These are phyloP conservation scores for Phthorimaea operculella DNA, from an alignment of 1,140 invertebrate species.

Conservation along the genomic window DNA sequence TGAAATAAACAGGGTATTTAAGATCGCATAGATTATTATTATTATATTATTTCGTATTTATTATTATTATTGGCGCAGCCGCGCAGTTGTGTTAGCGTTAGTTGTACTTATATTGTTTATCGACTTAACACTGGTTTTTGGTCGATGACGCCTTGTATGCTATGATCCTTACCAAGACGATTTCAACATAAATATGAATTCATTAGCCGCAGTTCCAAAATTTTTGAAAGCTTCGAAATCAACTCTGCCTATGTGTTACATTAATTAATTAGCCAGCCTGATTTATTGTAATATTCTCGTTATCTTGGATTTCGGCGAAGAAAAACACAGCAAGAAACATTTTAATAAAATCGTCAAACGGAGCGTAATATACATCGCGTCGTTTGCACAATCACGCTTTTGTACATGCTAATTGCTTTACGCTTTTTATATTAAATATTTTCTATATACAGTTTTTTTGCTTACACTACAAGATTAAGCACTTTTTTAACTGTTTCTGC, in stretches of 20 bases:
- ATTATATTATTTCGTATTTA: conserved; percentile 56
- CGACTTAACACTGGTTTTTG: conserved; percentile 1
- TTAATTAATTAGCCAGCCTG: no score
- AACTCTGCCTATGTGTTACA: no score
- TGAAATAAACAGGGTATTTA: conserved; percentile 67
- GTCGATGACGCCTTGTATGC: neutral
- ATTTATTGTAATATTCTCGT: no score
- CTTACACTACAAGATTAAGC: conserved; percentile 18
- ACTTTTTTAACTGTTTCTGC: conserved; percentile 40
- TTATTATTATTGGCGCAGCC: conserved; percentile 42
- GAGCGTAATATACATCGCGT: neutral
- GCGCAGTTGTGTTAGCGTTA: conserved; percentile 36
- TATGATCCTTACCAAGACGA: no score
- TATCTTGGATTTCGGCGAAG: no score
- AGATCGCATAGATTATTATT: conserved; percentile 54
- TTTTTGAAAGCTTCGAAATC: no score
- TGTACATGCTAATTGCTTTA: conserved; percentile 62
- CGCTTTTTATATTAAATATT: conserved; percentile 60
- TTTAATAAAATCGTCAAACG: no score
- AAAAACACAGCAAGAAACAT: no score
- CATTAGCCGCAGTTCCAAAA: no score
- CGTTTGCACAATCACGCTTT: conserved; percentile 15
- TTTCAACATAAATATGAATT: no score
- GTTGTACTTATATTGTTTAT: conserved; percentile 27
- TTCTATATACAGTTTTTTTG: neutral